phyloP scores from a whole-genome alignment of 1,140 invertebrate species.

The Kradibia gibbosae region DNA sequence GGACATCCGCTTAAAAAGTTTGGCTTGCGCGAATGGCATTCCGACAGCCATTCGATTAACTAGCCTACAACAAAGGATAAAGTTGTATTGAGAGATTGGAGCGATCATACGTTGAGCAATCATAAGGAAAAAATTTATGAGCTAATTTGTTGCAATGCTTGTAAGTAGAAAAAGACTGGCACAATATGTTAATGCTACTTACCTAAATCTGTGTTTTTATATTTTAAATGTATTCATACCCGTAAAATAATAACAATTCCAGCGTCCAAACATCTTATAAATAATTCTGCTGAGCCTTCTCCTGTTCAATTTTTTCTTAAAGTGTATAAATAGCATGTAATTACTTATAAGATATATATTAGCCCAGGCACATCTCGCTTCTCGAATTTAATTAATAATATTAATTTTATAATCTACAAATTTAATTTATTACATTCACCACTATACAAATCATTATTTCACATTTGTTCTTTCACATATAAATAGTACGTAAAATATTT shows the following conservation, averaged over 20 bases:
- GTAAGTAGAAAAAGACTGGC: not conserved
- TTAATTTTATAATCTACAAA: conserved; percentile 1
- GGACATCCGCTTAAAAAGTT: not conserved
- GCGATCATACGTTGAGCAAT: not conserved
- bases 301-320: not conserved
- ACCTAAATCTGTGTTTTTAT: too few species aligned
- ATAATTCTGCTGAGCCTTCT: too few species aligned
- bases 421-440: conserved; percentile 2
- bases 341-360: not conserved
- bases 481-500: not conserved
- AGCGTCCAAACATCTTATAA: too few species aligned
- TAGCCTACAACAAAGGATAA: not conserved
- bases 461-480: not conserved
- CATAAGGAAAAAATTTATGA: not conserved
- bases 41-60: conserved; percentile 43
- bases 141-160: not conserved
- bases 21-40: not conserved
- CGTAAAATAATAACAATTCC: too few species aligned
- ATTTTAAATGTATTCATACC: too few species aligned
- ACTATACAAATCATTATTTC: not conserved
- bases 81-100: not conserved
- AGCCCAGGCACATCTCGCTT: not conserved
- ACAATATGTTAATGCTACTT: too few species aligned
- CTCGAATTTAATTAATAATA: not conserved
- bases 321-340: not conserved